A percentile compares a stretch with the other conserved stretches of the same genome.
phyloP scores from a whole-genome alignment of 2,888 invertebrate genomes.

The Acholoe squamosa region DNA sequence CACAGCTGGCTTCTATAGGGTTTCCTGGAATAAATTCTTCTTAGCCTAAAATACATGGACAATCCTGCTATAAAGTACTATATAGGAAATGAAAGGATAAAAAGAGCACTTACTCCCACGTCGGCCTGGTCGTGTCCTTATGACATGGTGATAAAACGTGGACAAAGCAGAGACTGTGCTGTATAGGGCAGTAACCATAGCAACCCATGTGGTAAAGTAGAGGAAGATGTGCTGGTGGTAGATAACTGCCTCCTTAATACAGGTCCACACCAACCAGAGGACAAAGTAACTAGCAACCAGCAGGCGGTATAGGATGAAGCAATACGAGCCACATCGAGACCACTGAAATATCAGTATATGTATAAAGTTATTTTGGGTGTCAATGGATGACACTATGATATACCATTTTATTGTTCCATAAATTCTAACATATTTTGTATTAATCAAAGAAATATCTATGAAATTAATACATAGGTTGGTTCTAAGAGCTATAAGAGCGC shows the following conservation, averaged over 20 bases:
- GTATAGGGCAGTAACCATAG: neutral
- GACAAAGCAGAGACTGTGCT: neutral
- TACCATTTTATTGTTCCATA: no score
- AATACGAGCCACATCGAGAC: neutral
- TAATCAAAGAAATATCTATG: no score
- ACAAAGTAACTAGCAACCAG: constrained; percentile 52
- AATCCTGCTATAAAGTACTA: neutral
- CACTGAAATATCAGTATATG: no score
- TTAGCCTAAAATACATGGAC: neutral
- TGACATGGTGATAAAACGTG: constrained; percentile 53
- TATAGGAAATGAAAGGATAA: no score
- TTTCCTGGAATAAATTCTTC: neutral
- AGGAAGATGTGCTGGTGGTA: constrained; percentile 43
- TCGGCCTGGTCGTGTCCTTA: no score
- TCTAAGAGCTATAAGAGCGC: no score
- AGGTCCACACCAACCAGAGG: constrained; percentile 59
- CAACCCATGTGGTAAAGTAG: constrained; percentile 53
- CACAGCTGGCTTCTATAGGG: no score
- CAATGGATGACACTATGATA: no score
- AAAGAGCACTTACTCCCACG: no score
- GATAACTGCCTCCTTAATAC: constrained; percentile 29
- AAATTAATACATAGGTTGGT: no score
- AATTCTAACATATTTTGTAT: no score
- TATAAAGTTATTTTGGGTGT: neutral
- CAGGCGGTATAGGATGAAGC: constrained; percentile 48